Evolutionary conservation across 2,888 invertebrate genomes (phyloP).

Genomic region (Laothoe populi): DNA sequence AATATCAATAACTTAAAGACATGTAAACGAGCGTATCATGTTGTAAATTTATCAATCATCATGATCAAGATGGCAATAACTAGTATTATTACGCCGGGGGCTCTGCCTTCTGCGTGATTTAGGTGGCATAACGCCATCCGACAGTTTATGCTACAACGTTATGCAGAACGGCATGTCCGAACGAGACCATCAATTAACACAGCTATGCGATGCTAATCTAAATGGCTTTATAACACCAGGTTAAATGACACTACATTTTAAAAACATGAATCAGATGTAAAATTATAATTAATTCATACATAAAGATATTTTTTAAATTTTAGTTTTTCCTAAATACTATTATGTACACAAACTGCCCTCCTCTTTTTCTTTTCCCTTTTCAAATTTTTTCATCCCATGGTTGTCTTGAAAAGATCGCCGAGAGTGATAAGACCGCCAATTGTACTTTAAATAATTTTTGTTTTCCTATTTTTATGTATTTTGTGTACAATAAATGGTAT

Average conservation of each 20-base stretch:
- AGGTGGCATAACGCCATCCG: slow-evolving; percentile 19
- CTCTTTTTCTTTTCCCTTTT: no score
- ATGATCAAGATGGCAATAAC: slow-evolving; percentile 2
- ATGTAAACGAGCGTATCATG: neutral
- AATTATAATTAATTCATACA: no score
- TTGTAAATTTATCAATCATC: neutral
- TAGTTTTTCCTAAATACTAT: no score
- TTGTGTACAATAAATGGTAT: no score
- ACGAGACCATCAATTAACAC: slow-evolving; percentile 18
- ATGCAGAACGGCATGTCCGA: slow-evolving; percentile 21
- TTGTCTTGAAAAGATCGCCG: no score
- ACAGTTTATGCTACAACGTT: slow-evolving; percentile 9
- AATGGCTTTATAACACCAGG: slow-evolving; percentile 17
- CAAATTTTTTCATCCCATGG: no score
- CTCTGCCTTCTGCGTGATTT: slow-evolving; percentile 14
- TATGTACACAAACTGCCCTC: no score
- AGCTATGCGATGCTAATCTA: slow-evolving; percentile 17
- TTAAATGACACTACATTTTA: slow-evolving; percentile 18
- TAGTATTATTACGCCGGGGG: slow-evolving; percentile 4
- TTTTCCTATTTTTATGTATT: no score
- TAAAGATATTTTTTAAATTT: no score
- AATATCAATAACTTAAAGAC: neutral
- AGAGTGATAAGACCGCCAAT: no score
- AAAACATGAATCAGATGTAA: slow-evolving; percentile 10
- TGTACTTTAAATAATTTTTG: no score